These are phyloP conservation scores for Eulemur albifrons DNA, from an alignment of 2,797 vertebrate genomes.

Conservation along the genomic window DNA sequence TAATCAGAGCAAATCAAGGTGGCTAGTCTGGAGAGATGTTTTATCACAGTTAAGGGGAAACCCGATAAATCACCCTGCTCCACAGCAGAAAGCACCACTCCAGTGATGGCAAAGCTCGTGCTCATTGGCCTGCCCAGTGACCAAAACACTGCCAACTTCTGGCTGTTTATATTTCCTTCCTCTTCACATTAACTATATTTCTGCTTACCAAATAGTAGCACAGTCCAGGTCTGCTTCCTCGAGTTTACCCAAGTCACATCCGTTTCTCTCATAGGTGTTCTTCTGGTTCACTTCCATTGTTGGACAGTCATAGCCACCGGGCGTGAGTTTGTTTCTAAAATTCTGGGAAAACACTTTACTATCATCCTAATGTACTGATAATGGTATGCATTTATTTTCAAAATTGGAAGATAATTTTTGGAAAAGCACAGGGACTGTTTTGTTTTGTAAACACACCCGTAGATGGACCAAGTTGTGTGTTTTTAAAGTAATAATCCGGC, in stretches of 20 bases:
- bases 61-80: slow-evolving; percentile 29
- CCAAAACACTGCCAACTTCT: background rate
- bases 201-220: background rate
- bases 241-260: background rate
- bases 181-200: background rate
- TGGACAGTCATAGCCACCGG: background rate
- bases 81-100: background rate
- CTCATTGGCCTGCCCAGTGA: background rate
- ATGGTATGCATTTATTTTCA: background rate
- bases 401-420: slow-evolving; percentile 8
- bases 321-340: background rate
- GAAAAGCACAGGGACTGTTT: background rate
- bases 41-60: background rate
- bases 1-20: slow-evolving; percentile 10
- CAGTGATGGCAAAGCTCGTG: background rate
- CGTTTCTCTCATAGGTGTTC: background rate
- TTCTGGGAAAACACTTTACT: background rate
- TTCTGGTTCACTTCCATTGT: background rate
- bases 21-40: slow-evolving; percentile 23
- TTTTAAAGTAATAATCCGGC: background rate
- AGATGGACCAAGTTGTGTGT: background rate
- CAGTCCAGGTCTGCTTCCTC: background rate
- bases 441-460: background rate
- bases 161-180: background rate
- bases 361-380: background rate